These are phyloP conservation scores for Bhutanitis thaidina DNA, from an alignment of 2,888 invertebrate species.

Conservation along the genomic window DNA sequence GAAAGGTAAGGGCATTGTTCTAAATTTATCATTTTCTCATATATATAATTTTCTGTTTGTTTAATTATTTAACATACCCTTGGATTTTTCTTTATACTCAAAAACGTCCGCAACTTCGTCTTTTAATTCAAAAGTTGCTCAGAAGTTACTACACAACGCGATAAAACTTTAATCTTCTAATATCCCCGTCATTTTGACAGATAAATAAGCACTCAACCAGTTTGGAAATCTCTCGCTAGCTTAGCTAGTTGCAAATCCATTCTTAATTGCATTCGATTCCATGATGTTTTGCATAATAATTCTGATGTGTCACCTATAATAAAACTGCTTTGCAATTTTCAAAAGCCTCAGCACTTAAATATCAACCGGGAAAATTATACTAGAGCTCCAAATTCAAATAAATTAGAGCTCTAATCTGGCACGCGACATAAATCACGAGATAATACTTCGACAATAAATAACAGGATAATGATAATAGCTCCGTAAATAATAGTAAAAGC, in stretches of 20 bases:
- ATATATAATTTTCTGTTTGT: too few relatives aligned
- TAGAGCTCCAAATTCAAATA: background rate
- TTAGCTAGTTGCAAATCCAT: slow-evolving; percentile 16
- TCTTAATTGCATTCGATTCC: slow-evolving; percentile 18
- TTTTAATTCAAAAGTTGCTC: too few relatives aligned
- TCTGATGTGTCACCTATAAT: slow-evolving; percentile 6
- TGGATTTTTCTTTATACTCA: too few relatives aligned
- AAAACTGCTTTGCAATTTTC: slow-evolving; percentile 1
- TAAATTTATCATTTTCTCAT: too few relatives aligned
- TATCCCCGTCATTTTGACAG: background rate
- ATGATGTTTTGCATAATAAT: slow-evolving; percentile 16
- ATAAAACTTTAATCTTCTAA: background rate
- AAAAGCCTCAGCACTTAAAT: background rate
- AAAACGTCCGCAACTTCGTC: too few relatives aligned
- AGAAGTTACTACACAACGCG: background rate
- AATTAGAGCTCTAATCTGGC: slow-evolving; percentile 7
- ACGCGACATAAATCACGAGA: slow-evolving; percentile 18
- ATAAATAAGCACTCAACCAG: slow-evolving; percentile 10
- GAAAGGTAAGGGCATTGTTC: too few relatives aligned
- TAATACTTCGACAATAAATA: slow-evolving; percentile 17
- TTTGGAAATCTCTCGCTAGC: slow-evolving; percentile 12
- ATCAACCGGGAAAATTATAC: slow-evolving; percentile 5
- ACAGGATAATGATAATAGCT: slow-evolving; percentile 13
- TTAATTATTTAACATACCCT: too few relatives aligned
- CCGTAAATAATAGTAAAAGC: slow-evolving; percentile 2